phyloP scores from a whole-genome alignment of 1,140 invertebrate genomes.

The Gonatopus flavifemur region DNA sequence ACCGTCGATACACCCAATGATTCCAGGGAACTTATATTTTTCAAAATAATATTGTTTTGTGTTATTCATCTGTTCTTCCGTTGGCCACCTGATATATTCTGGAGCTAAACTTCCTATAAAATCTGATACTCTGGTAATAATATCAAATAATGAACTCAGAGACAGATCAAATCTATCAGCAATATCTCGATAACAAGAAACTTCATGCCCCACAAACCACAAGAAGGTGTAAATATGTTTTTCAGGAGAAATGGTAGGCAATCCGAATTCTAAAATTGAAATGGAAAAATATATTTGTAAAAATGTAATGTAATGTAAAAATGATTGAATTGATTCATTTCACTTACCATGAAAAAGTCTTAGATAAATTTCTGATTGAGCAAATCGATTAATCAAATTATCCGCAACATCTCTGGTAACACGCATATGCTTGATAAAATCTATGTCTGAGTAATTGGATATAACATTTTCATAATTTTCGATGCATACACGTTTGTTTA shows the following conservation, averaged over 20 bases:
- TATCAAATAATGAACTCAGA: slow-evolving; percentile 27
- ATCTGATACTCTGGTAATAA: slow-evolving; percentile 29
- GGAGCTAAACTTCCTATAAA: slow-evolving; percentile 28
- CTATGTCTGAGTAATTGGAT: no score
- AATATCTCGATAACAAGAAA: slow-evolving; percentile 35
- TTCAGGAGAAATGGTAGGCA: slow-evolving; percentile 10
- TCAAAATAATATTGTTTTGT: slow-evolving; percentile 25
- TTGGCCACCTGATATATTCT: slow-evolving; percentile 31
- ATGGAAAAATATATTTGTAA: background rate
- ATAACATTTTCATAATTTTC: no score
- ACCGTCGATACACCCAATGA: slow-evolving; percentile 34
- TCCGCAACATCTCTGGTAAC: no score
- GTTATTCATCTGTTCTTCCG: slow-evolving; percentile 22
- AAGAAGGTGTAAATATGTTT: slow-evolving; percentile 30
- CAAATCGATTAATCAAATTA: no score
- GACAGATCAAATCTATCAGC: slow-evolving; percentile 36
- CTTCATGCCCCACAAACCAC: slow-evolving; percentile 40
- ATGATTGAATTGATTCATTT: no score
- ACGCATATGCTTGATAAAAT: no score
- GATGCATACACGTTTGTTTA: no score
- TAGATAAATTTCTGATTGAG: no score
- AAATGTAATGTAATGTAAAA: slow-evolving; percentile 3
- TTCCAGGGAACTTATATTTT: slow-evolving; percentile 28
- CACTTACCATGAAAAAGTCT: no score
- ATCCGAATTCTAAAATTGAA: no score